Conservation (phyloP, 2,797 vertebrate species). For the Micrastur ruficollis region DNA sequence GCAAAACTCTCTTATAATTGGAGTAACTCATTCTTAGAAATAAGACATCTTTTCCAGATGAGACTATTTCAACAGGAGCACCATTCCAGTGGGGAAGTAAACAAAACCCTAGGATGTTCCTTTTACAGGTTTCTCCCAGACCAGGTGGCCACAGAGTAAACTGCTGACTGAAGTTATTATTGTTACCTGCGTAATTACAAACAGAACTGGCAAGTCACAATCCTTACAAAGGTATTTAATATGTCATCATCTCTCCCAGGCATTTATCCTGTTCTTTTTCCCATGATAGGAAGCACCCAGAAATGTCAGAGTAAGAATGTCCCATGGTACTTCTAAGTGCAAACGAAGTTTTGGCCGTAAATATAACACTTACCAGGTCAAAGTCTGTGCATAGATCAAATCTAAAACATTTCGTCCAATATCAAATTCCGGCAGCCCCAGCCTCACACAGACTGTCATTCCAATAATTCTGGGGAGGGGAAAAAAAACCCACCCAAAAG, state of each 20-base stretch:
- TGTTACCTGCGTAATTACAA: not conserved
- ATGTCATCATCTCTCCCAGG: not conserved
- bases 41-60: not conserved
- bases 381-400: constrained; percentile 92
- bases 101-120: not conserved
- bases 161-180: not conserved
- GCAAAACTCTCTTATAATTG: not conserved
- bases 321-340: not conserved
- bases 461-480: constrained; percentile 81
- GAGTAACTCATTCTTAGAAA: not conserved
- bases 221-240: not conserved
- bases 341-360: not conserved
- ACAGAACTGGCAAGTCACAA: not conserved
- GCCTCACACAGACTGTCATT: constrained; percentile 68
- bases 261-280: not conserved
- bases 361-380: constrained; percentile 84
- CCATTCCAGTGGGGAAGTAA: not conserved
- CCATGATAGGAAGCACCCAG: not conserved
- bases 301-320: not conserved
- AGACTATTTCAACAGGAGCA: not conserved
- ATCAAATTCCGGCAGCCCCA: constrained; percentile 90
- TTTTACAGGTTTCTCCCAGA: not conserved
- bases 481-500: not conserved
- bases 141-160: not conserved
- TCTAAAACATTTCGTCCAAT: constrained; percentile 92